These are phyloP conservation scores for Aphelenchoides besseyi DNA, from an alignment of 1,140 invertebrate genomes.

Conservation along the genomic window DNA sequence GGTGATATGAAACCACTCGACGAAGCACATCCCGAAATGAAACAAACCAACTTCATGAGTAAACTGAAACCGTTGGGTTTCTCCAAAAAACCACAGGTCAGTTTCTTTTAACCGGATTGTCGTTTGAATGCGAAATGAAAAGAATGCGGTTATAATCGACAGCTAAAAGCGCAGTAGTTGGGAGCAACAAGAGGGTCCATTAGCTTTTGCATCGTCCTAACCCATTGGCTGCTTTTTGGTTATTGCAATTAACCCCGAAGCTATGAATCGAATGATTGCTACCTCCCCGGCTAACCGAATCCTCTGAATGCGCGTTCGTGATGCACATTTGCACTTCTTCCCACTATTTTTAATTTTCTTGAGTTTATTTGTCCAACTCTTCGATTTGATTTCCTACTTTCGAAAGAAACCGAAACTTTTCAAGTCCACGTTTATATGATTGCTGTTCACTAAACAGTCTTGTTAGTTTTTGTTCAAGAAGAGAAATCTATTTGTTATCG, in stretches of 20 bases:
- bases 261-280: too few species aligned
- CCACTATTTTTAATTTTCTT: conserved; percentile 10
- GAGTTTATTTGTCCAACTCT: conserved; percentile 7
- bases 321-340: conserved; percentile 9
- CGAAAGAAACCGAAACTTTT: conserved; percentile 4
- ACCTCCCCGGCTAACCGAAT: background rate
- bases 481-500: background rate
- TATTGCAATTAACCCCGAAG: background rate
- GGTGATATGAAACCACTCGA: conserved; percentile 46
- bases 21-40: conserved; percentile 59
- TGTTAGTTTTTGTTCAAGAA: background rate
- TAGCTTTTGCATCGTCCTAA: conserved; percentile 5
- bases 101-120: conserved; percentile 9
- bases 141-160: too few species aligned
- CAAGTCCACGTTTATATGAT: background rate
- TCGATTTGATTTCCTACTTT: background rate
- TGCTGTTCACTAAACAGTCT: background rate
- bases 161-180: too few species aligned
- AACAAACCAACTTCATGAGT: conserved; percentile 58
- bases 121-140: background rate
- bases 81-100: conserved; percentile 55
- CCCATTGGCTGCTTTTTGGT: background rate
- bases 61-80: conserved; percentile 62
- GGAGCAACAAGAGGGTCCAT: too few species aligned
- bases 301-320: background rate